A percentile compares a stretch with the other conserved stretches of the same genome.
phyloP scores from a whole-genome alignment of 2,797 vertebrate species.

The Acomys russatus region DNA sequence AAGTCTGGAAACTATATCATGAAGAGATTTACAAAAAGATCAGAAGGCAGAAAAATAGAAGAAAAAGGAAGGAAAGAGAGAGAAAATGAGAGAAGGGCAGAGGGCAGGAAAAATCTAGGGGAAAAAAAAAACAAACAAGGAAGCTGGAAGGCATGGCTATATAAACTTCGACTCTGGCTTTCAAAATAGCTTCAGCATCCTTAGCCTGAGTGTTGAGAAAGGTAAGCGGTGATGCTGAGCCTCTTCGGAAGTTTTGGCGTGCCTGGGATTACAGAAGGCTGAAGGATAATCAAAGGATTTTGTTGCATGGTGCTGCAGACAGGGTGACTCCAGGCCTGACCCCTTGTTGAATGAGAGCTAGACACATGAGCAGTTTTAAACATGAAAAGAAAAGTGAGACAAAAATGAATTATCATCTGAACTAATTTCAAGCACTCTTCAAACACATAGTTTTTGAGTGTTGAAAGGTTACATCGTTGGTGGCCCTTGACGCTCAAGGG shows the following conservation, averaged over 20 bases:
- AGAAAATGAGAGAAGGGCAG: not conserved
- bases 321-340: not conserved
- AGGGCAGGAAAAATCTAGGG: rapidly evolving
- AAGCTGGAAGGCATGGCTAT: not conserved
- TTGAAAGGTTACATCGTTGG: conserved; percentile 62
- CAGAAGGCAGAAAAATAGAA: not conserved
- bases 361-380: conserved; percentile 43
- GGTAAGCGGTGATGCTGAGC: not conserved
- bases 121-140: not conserved
- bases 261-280: rapidly evolving
- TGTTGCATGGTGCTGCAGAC: not conserved
- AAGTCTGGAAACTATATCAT: not conserved
- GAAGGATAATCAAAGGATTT: not conserved
- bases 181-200: not conserved
- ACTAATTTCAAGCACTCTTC: not conserved
- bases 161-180: not conserved
- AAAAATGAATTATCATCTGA: conserved; percentile 56
- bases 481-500: not conserved
- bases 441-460: not conserved
- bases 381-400: conserved; percentile 55
- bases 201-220: not conserved
- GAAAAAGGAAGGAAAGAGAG: not conserved
- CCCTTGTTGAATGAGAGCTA: conserved; percentile 23
- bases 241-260: not conserved
- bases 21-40: not conserved